Base-by-base conservation (phyloP, 2,113 vertebrate species). In the Bos javanicus region DNA sequence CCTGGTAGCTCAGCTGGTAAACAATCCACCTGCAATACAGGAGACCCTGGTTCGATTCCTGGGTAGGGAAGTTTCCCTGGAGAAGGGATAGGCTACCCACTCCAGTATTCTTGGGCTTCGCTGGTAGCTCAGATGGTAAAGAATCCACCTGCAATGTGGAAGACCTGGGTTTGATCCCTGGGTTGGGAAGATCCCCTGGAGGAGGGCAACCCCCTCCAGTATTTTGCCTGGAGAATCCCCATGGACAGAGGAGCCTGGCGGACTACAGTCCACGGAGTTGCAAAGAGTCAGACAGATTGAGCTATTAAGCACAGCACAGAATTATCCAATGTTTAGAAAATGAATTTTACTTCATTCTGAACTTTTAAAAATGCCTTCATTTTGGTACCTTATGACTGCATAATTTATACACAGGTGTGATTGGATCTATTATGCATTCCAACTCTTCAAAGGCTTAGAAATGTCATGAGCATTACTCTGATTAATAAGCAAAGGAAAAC, bases 311-410 rank as follows among this genome's bases (percentile, higher is more conserved):
- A 67, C 64, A 67, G 33, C 33, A 36, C 4, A 94, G 33, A 43
- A 0, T 0, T 80, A 92, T 92, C 67, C 56, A 95, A 67, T 90
- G 84, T 95, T 92, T 74, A 87, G 54, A 87, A 93, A 97, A 67
- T 93, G 33, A n/a, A 95, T 80, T 96, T 96, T 74, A 50, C 1
- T 78, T 1, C 33, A 7, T 85, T 84, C 1, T 1, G 64, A 76
- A 64, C 56, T 59, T 97, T 90, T 87, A 46, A 80, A 81, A 81
- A 87, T 86, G 46, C 43, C 59, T 76, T 92, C 39, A 92, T 71
- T 92, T 87, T 78, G 46, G 10, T 16, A 71, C 25, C 15, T 3
- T 93, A 10, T 96, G 48, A 90, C n/a, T 85, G 2, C 15, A 82
- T 62, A 92, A 90, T 96, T 71, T 90, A 52, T 33, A 1, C 48